These are phyloP conservation scores for Nothocercus nigrocapillus DNA, from an alignment of 2,113 vertebrate species.

Conservation along the genomic window DNA sequence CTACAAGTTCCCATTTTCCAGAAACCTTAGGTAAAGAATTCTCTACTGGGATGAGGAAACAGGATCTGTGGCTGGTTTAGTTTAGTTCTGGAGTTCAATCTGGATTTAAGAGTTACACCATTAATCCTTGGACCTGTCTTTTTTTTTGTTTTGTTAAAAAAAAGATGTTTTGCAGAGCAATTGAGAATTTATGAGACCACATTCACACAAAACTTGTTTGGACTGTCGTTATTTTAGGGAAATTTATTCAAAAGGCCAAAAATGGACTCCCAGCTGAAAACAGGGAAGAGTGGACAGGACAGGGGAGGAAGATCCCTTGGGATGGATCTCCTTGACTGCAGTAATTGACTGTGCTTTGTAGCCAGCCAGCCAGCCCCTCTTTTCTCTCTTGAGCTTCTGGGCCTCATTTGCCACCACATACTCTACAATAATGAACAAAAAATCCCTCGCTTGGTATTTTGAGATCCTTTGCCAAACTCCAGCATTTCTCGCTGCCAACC, in stretches of 20 bases:
- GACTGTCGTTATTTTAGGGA: neutral
- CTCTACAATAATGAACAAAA: neutral
- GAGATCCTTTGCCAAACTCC: constrained; percentile 31
- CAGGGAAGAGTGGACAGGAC: neutral
- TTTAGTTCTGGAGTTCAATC: neutral
- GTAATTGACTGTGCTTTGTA: neutral
- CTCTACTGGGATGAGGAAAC: neutral
- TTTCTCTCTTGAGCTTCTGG: neutral
- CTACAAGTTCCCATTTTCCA: constrained; percentile 36
- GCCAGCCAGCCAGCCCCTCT: neutral
- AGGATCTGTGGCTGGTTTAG: neutral
- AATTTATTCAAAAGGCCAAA: neutral
- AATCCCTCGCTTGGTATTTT: neutral
- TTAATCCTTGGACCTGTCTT: neutral
- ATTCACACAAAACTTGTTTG: neutral
- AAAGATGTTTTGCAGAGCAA: neutral
- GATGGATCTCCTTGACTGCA: neutral
- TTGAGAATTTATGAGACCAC: neutral
- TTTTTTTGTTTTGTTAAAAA: neutral
- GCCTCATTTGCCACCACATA: neutral
- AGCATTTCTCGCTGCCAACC: neutral
- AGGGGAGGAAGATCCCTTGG: neutral
- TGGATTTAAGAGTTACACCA: neutral
- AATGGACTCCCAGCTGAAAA: neutral
- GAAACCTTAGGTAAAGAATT: constrained; percentile 41